Base-by-base conservation (phyloP, 2,113 vertebrate genomes). In the Tetrax tetrax region DNA sequence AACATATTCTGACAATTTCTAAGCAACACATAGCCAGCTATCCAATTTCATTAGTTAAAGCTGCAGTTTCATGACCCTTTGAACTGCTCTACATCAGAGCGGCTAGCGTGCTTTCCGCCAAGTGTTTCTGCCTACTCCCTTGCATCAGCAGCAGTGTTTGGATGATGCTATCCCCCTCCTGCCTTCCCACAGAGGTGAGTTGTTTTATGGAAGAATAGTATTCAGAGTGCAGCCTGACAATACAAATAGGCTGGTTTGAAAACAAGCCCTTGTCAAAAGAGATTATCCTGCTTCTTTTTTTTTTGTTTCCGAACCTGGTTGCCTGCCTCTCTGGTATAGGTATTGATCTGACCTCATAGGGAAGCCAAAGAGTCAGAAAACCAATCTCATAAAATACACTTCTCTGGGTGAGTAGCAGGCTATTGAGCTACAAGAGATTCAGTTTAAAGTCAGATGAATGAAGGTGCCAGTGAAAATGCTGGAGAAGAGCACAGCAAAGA, bases 391-490 rank as follows among this genome's bases (percentile, higher is more conserved):
- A 63, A 93, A 84, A 89, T 38, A 29, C 3, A 70, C 8, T 65
- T 64, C 22, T 75, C 53, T 72, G 24, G 33, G 37, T 48, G 74
- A 87, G 56, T n/a, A 81, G 68, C 35, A 79, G 74, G 83, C 43
- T 29, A 48, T 10, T 69, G 69, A 91, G 61, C 45, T 87, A 89
- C 45, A 82, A 76, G 57, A 56, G 69, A n/a, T 60, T 84, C 61
- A 45, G 51, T 82, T 83, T 89, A 35, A 97, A 95, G 87, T 82
- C 87, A 89, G 77, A 96, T 50, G 93, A 96, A 93, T 20, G 77
- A 95, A 96, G 94, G 84, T 96, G 96, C 94, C 94, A 96, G 82
- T 94, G 87, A 84, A 95, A 96, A 94, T 91, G 91, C 91, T 96
- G 87, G 83, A 94, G 95, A 94, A 93, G 93, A 97, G 87, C 93